Evolutionary conservation across 2,113 vertebrate species (phyloP).

Genomic region (Caranx melampygus): DNA sequence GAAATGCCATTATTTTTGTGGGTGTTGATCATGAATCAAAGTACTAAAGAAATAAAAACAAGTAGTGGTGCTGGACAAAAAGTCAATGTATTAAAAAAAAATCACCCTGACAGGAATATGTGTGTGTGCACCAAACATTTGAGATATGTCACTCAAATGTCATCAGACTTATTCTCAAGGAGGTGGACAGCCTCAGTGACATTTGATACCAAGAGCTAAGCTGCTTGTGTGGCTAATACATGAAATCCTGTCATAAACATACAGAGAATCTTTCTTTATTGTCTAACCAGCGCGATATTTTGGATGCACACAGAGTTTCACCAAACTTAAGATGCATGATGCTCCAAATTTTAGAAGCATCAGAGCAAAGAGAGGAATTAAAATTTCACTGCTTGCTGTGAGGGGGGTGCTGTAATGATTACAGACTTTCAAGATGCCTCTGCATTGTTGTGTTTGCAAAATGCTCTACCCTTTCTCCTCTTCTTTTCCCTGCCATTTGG

Average conservation of each 20-base stretch:
- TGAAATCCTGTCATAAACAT: neutral
- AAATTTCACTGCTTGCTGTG: neutral
- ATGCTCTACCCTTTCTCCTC: neutral
- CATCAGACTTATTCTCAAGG: no score
- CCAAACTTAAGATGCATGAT: neutral
- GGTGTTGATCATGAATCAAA: no score
- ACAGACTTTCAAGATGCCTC: neutral
- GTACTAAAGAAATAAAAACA: neutral
- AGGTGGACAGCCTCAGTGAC: neutral
- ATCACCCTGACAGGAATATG: neutral
- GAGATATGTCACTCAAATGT: neutral
- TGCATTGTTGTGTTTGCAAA: neutral
- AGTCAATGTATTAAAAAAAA: neutral
- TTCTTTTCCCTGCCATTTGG: constrained; percentile 8
- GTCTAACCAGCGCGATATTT: no score
- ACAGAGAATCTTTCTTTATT: no score
- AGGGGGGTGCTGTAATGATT: neutral
- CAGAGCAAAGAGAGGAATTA: neutral
- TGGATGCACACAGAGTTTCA: neutral
- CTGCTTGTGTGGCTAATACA: neutral
- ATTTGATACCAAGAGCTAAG: neutral
- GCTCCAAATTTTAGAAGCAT: constrained; percentile 1
- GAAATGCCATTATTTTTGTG: no score
- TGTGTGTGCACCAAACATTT: neutral
- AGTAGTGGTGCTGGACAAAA: neutral